Evolutionary conservation across 2,888 invertebrate species (phyloP), one percentile per base, ranked within the genome.

Genomic region (Eristalis arbustorum): DNA sequence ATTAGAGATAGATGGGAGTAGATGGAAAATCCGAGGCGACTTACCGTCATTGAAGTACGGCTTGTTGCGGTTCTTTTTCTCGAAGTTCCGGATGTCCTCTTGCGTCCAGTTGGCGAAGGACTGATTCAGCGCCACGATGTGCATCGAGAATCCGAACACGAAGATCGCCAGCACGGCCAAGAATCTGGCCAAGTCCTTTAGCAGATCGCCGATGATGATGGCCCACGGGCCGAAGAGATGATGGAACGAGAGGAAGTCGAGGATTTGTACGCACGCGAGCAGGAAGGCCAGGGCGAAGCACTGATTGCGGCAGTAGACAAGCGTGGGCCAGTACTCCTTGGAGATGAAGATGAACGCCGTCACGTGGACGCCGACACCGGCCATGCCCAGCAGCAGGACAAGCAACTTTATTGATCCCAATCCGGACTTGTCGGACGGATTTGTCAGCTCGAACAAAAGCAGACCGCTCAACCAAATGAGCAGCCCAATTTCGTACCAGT

Each of bases 211-310:
- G 91, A 99, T 99, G 92, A 99, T 99, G 91, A 99, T 99, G 40
- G 99, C 99, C 99, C 99, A 99, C 0, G 99, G 99, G 64, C 99
- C 99, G 92, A 99, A 99, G 23, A 99, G 94, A 93, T 99, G 98
- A 93, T 99, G 99, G 92, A 99, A 99, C 28, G 99, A 99, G 67
- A 99, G 94, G 93, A 99, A 99, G 94, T 98, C 98, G 91, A 99
- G 94, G 90, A 99, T 98, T 93, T 99, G 98, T 67, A 99, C 98
- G 93, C 99, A 99, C 75, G 98, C 98, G 90, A 99, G 94, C 84
- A 99, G 94, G 92, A 99, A 96, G 77, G 98, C 97, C 91, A 99
- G 94, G 0, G 99, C 99, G 91, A 99, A 98, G 91, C 99, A 95
- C 93, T 99, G 99, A 93, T 99, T 99, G 88, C 99, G 95, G 89